Conservation (phyloP, 2,113 vertebrate species). For the Xiphophorus maculatus region DNA sequence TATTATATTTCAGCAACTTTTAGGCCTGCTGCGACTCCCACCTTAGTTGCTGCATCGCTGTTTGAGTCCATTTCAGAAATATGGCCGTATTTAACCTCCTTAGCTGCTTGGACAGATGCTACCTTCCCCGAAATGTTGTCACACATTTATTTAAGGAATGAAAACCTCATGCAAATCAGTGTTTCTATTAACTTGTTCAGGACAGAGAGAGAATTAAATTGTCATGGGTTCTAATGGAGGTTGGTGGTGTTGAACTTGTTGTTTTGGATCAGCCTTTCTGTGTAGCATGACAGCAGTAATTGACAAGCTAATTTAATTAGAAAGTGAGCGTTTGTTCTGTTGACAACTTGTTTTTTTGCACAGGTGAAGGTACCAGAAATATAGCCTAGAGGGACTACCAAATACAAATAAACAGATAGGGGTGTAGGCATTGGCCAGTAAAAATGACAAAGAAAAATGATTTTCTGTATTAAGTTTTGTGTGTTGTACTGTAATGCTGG, state of each 20-base stretch:
- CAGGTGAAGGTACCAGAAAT: neutral
- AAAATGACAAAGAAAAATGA: neutral
- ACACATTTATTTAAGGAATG: fast-evolving
- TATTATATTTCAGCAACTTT: slow-evolving; percentile 41
- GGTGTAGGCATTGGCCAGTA: neutral
- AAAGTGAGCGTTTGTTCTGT: neutral
- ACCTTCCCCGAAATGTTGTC: slow-evolving; percentile 6
- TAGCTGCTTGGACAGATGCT: neutral
- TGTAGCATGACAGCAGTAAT: no score
- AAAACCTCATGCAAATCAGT: neutral
- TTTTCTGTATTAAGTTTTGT: neutral
- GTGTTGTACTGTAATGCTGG: neutral
- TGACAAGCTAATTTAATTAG: neutral
- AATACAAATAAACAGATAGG: neutral
- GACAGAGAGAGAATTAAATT: neutral
- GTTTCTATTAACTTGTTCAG: neutral
- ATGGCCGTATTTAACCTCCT: neutral
- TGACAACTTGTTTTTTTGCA: neutral
- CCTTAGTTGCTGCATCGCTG: slow-evolving; percentile 22
- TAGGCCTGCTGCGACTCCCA: slow-evolving; percentile 39
- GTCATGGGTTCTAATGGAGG: slow-evolving; percentile 7
- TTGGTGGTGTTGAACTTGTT: slow-evolving; percentile 8
- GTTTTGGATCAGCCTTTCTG: neutral
- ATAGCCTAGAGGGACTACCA: no score
- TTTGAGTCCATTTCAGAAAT: neutral